Conservation (phyloP, 2,113 vertebrate species). For the Calidris pugnax region DNA sequence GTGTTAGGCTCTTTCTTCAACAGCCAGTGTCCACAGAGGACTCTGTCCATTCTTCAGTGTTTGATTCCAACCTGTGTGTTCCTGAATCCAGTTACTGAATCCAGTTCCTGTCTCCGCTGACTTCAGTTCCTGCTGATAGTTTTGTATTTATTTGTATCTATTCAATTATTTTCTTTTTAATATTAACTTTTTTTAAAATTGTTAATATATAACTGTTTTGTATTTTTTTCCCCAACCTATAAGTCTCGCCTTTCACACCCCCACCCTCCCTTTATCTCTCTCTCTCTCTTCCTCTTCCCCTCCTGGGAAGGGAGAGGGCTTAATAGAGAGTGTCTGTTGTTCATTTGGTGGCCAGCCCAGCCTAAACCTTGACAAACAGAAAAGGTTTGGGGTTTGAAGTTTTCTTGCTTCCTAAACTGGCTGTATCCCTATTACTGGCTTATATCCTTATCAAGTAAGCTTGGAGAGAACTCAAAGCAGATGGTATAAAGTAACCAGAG, state of each 20-base stretch:
- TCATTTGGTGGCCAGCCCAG: not conserved
- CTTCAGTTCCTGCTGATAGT: not conserved
- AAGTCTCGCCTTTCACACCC: not conserved
- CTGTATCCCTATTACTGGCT: not conserved
- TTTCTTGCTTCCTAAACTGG: not conserved
- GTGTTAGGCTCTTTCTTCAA: not conserved
- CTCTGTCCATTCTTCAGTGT: not conserved
- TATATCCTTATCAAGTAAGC: not conserved
- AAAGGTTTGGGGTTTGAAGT: not conserved
- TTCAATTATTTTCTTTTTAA: not conserved
- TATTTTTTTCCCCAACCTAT: not conserved
- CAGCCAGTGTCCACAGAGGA: not conserved
- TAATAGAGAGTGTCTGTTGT: not conserved
- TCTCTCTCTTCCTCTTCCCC: not conserved
- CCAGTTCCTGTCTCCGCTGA: not conserved
- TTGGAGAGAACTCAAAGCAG: not conserved
- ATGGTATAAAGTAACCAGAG: not conserved
- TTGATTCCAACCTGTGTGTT: not conserved
- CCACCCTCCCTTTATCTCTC: not conserved
- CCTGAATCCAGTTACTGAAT: not conserved
- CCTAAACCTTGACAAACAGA: not conserved
- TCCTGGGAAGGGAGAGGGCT: not conserved
- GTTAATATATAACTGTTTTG: not conserved
- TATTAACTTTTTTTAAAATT: too few relatives aligned
- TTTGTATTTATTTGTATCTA: not conserved